Conservation (phyloP, 2,888 invertebrate genomes). For the Branchellion lobata region DNA sequence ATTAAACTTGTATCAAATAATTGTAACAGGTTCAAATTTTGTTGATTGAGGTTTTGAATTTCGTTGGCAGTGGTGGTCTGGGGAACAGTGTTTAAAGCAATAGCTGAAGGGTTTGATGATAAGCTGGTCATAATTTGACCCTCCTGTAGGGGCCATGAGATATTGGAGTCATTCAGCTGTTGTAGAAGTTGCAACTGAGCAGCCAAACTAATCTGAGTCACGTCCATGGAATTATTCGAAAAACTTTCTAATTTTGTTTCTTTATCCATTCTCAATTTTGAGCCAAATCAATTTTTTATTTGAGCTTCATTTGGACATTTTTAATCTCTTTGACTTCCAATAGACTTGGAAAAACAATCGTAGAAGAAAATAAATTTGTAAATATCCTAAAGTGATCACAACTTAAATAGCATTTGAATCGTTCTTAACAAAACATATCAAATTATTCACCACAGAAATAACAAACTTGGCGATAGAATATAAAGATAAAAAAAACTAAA, state of each 20-base stretch:
- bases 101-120: no score
- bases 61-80: neutral
- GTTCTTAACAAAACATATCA: no score
- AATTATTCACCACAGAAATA: no score
- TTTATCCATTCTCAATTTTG: neutral
- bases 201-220: neutral
- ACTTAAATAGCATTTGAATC: no score
- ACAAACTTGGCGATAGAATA: no score
- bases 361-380: no score
- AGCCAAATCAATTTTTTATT: no score
- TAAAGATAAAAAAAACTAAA: no score
- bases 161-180: neutral
- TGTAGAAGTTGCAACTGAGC: slow-evolving; percentile 1
- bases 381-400: no score
- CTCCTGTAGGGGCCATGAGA: neutral
- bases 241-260: slow-evolving; percentile 2
- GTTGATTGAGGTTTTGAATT: neutral
- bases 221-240: neutral
- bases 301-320: no score
- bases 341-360: no score
- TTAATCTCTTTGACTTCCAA: no score
- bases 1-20: neutral
- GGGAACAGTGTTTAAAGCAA: neutral
- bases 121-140: neutral
- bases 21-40: neutral